Percentiles rank a stretch among this genome's conserved stretches.
These are phyloP conservation scores for Odontomyia ornata DNA, from an alignment of 2,888 invertebrate genomes.

Conservation along the genomic window DNA sequence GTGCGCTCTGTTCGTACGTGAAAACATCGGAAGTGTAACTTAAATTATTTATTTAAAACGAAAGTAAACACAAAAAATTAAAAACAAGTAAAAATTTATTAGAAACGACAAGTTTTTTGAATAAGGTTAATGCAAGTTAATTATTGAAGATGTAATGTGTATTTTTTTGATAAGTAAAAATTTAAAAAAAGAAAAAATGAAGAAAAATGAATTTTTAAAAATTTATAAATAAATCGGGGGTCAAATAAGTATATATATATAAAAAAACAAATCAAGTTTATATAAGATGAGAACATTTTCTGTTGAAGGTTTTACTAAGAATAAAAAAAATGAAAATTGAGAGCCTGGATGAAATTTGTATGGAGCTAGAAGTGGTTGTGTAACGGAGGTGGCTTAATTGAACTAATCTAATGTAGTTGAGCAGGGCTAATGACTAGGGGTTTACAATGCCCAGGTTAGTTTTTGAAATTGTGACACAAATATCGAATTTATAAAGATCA, in stretches of 20 bases:
- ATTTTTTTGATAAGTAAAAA: constrained; percentile 49
- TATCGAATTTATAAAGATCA: background rate
- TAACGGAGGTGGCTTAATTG: no score
- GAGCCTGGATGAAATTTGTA: background rate
- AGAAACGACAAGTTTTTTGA: constrained; percentile 27
- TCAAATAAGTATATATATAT: constrained; percentile 46
- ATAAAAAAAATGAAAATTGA: background rate
- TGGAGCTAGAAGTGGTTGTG: background rate
- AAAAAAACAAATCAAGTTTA: constrained; percentile 16
- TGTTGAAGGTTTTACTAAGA: constrained; percentile 46
- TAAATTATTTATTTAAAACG: constrained; percentile 32
- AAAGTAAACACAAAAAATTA: background rate
- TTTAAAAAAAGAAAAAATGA: constrained; percentile 41
- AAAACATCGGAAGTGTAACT: constrained; percentile 38
- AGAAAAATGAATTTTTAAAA: constrained; percentile 46
- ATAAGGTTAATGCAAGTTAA: constrained; percentile 39
- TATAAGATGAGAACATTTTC: constrained; percentile 44
- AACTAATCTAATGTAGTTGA: no score
- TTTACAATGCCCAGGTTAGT: no score
- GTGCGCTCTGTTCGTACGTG: no score
- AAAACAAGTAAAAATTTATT: constrained; percentile 9
- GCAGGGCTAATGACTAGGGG: no score
- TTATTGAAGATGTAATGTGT: constrained; percentile 43
- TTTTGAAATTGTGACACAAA: no score
- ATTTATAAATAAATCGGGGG: constrained; percentile 49